Evolutionary conservation across 2,888 invertebrate species (phyloP).

Genomic region (Rotaria magnacalcarata): DNA sequence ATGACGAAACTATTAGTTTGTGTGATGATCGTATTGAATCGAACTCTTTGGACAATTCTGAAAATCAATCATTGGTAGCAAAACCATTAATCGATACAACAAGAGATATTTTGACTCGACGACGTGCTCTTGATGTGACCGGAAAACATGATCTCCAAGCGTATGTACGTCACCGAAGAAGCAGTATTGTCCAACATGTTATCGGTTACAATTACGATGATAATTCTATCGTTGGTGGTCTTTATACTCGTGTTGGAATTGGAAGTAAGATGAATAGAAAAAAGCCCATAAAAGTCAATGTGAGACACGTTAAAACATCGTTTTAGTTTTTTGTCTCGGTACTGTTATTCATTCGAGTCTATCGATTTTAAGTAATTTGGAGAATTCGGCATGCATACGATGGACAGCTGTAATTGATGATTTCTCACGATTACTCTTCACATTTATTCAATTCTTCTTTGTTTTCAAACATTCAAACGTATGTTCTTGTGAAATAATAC

Average conservation of each 20-base stretch:
- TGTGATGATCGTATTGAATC: neutral
- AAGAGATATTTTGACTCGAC: neutral
- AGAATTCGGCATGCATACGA: neutral
- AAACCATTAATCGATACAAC: neutral
- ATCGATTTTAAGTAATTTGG: neutral
- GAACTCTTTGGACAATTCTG: neutral
- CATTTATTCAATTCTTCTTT: constrained; percentile 6
- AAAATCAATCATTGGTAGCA: neutral
- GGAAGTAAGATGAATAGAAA: neutral
- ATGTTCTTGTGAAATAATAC: neutral
- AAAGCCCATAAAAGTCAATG: too few relatives aligned
- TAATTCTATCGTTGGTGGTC: neutral
- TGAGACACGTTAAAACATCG: neutral
- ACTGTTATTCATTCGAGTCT: neutral
- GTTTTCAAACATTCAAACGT: constrained; percentile 29
- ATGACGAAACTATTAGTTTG: neutral
- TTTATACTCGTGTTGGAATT: neutral
- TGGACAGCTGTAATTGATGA: constrained; percentile 17
- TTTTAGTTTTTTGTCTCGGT: constrained; percentile 27
- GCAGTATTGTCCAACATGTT: neutral
- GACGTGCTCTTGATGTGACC: neutral
- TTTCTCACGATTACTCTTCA: neutral
- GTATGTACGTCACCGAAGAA: neutral
- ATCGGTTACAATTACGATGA: constrained; percentile 26
- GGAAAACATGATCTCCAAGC: neutral